phyloP scores from a whole-genome alignment of 2,888 invertebrate genomes.

The Drosophila siamana region DNA sequence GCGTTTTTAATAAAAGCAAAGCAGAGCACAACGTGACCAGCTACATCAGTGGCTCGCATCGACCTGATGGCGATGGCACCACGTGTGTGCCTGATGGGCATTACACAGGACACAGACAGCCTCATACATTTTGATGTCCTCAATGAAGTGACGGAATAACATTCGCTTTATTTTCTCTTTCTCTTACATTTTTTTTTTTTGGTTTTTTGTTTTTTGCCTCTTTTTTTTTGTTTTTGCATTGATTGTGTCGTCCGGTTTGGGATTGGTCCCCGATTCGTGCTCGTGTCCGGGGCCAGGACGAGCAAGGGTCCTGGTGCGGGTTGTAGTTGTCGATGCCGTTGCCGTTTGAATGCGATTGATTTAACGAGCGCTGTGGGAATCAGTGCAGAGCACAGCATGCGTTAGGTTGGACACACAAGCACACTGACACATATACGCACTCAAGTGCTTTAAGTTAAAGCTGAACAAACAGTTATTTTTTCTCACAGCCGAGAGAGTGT shows the following conservation, averaged over 20 bases:
- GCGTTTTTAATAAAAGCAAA: conserved; percentile 79
- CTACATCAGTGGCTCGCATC: conserved; percentile 38
- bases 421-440: conserved; percentile 18
- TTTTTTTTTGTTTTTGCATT: conserved; percentile 71
- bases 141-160: conserved; percentile 78
- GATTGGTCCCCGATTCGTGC: conserved; percentile 25
- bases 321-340: conserved; percentile 68
- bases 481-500: not conserved
- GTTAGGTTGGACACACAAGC: conserved; percentile 29
- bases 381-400: conserved; percentile 63
- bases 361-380: conserved; percentile 76
- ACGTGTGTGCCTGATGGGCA: conserved; percentile 73
- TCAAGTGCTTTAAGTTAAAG: conserved; percentile 69
- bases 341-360: conserved; percentile 72
- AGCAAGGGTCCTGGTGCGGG: conserved; percentile 11
- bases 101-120: conserved; percentile 37
- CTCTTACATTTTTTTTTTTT: conserved; percentile 21
- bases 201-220: conserved; percentile 57
- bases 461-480: conserved; percentile 73
- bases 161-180: conserved; percentile 32
- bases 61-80: conserved; percentile 58
- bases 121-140: conserved; percentile 80
- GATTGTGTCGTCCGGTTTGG: conserved; percentile 73
- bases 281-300: not conserved
- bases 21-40: conserved; percentile 74